Evolutionary conservation across 2,113 vertebrate species (phyloP).

Genomic region (Oryzias curvinotus): DNA sequence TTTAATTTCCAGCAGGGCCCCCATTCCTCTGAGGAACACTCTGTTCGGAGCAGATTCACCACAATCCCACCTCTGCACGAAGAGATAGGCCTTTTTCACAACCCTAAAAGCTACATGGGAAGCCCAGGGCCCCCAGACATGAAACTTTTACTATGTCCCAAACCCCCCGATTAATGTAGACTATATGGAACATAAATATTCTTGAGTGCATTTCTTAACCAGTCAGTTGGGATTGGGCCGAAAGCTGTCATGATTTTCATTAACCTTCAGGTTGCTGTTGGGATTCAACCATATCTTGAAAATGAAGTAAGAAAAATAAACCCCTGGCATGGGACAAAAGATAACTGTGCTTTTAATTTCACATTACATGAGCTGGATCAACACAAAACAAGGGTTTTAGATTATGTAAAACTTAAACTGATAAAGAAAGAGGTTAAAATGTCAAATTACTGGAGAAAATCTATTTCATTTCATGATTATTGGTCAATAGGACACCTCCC

Average conservation of each 20-base stretch:
- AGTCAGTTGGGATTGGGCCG: constrained; percentile 37
- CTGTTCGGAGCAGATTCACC: constrained; percentile 57
- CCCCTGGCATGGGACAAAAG: constrained; percentile 38
- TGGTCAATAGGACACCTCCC: constrained; percentile 36
- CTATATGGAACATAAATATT: constrained; percentile 47
- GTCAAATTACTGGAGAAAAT: constrained; percentile 28
- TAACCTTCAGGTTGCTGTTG: constrained; percentile 39
- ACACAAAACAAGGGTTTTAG: constrained; percentile 38
- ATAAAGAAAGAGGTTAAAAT: constrained; percentile 34
- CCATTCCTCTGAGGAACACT: constrained; percentile 49
- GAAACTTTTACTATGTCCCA: constrained; percentile 32
- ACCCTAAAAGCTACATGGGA: constrained; percentile 32
- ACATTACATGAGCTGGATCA: constrained; percentile 25
- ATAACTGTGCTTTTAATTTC: constrained; percentile 32
- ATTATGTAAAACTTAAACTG: constrained; percentile 34
- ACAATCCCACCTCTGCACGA: constrained; percentile 55
- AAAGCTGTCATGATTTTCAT: constrained; percentile 53
- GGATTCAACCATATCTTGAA: constrained; percentile 45
- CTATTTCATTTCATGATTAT: constrained; percentile 40
- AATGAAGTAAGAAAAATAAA: constrained; percentile 61
- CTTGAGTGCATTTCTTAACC: constrained; percentile 48
- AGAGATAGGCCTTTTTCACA: constrained; percentile 50
- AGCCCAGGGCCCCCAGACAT: constrained; percentile 18
- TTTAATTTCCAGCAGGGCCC: constrained; percentile 74
- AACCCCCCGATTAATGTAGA: constrained; percentile 38